phyloP scores from a whole-genome alignment of 1,140 invertebrate species.

The Sminthurides bifidus region DNA sequence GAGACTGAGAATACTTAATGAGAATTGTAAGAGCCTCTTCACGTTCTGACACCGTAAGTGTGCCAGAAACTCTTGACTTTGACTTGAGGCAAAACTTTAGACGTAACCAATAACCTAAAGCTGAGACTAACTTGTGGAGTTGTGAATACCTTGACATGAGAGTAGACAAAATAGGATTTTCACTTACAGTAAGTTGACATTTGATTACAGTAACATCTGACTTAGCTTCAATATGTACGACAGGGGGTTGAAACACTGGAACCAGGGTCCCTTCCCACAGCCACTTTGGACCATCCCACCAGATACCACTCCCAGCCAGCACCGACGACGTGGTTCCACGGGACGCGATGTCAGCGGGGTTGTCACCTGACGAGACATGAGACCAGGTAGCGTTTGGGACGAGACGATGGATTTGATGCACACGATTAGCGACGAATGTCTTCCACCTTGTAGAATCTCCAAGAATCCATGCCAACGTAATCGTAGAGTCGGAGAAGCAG shows the following conservation, averaged over 20 bases:
- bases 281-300: slow-evolving; percentile 9
- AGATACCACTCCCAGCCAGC: not conserved
- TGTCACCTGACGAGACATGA: not conserved
- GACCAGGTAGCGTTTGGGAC: not conserved
- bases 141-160: no score
- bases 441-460: slow-evolving; percentile 32
- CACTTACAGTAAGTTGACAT: no score
- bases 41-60: not conserved
- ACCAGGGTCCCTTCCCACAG: no score
- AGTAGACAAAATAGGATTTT: no score
- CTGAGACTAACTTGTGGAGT: no score
- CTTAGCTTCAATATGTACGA: no score
- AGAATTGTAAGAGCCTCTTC: not conserved
- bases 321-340: not conserved
- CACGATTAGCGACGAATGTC: slow-evolving; percentile 37
- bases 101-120: no score
- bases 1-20: not conserved
- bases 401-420: slow-evolving; percentile 33
- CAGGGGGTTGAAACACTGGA: no score
- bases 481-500: slow-evolving; percentile 35
- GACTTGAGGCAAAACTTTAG: no score
- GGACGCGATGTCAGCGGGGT: slow-evolving; percentile 5
- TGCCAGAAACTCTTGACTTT: no score
- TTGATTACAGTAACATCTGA: no score
- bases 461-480: slow-evolving; percentile 36